These are phyloP conservation scores for Ennomos fuscantarius DNA, from an alignment of 2,888 invertebrate species.

Conservation along the genomic window DNA sequence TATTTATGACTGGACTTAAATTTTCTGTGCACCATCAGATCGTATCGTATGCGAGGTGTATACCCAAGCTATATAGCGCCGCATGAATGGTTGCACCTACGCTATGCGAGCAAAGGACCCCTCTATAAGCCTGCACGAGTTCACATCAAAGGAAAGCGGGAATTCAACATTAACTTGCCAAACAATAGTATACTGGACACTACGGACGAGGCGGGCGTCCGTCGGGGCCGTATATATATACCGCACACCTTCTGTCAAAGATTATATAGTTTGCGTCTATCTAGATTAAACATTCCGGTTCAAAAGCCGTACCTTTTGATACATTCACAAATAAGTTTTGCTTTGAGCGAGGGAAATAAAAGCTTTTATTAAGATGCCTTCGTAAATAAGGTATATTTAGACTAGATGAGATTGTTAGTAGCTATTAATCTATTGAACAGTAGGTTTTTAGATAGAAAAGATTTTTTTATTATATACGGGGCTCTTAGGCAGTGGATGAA, in stretches of 20 bases:
- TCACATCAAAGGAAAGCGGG: constrained; percentile 73
- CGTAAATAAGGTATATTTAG: not conserved
- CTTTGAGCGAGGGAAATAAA: constrained; percentile 1
- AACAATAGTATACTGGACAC: constrained; percentile 50
- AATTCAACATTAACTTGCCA: constrained; percentile 68
- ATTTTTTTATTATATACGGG: too few relatives aligned
- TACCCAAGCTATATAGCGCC: constrained; percentile 50
- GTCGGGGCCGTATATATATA: constrained; percentile 4
- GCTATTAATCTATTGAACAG: too few relatives aligned
- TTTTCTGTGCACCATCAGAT: constrained; percentile 9
- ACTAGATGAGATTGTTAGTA: too few relatives aligned
- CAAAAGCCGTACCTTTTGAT: not conserved
- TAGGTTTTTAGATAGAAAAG: too few relatives aligned
- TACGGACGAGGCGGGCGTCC: constrained; percentile 23
- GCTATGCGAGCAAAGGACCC: constrained; percentile 67
- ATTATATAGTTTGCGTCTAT: constrained; percentile 14
- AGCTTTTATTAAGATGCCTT: not conserved
- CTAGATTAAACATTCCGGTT: constrained; percentile 6
- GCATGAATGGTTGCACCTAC: constrained; percentile 68
- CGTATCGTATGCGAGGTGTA: constrained; percentile 33
- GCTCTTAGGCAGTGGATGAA: too few relatives aligned
- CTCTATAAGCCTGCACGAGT: constrained; percentile 62
- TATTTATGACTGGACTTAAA: constrained; percentile 3
- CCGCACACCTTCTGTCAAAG: constrained; percentile 19
- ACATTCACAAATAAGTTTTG: not conserved